Conservation (phyloP, 2,797 vertebrate genomes). For the Pogonophryne albipinna region DNA sequence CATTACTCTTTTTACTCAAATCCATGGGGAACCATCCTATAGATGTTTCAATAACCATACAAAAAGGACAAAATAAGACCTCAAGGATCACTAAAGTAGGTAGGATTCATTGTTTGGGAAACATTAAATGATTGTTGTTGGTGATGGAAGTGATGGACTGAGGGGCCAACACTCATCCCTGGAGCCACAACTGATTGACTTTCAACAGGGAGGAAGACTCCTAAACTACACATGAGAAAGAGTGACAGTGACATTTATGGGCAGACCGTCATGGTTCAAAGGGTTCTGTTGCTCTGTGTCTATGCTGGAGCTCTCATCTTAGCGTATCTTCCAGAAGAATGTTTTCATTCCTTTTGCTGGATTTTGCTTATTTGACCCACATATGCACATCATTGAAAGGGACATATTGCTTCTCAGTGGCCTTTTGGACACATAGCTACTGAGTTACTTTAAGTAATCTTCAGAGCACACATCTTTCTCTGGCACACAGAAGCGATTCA, state of each 20-base stretch:
- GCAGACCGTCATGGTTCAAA: conserved; percentile 16
- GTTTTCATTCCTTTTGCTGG: conserved; percentile 31
- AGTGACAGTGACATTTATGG: conserved; percentile 20
- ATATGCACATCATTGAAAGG: conserved; percentile 32
- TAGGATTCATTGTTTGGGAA: not conserved
- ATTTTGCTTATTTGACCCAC: conserved; percentile 44
- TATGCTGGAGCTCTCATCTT: not conserved
- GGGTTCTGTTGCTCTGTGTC: not conserved
- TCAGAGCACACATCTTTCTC: conserved; percentile 29
- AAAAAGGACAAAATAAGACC: not conserved
- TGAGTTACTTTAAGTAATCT: conserved; percentile 44
- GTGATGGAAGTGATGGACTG: too few relatives aligned
- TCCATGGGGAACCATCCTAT: not conserved
- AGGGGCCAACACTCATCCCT: not conserved
- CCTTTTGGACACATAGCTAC: conserved; percentile 36
- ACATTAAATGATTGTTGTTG: not conserved
- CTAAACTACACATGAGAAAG: not conserved
- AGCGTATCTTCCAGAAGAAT: not conserved
- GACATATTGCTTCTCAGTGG: conserved; percentile 42
- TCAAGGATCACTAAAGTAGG: not conserved
- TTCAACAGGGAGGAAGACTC: not conserved
- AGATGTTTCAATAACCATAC: not conserved
- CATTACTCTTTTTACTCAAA: not conserved
- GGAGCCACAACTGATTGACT: not conserved
- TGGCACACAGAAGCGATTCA: conserved; percentile 29